Percentiles rank a stretch among this genome's conserved stretches.
Conservation (phyloP, 2,797 vertebrate genomes). For the Ambastaia sidthimunki region DNA sequence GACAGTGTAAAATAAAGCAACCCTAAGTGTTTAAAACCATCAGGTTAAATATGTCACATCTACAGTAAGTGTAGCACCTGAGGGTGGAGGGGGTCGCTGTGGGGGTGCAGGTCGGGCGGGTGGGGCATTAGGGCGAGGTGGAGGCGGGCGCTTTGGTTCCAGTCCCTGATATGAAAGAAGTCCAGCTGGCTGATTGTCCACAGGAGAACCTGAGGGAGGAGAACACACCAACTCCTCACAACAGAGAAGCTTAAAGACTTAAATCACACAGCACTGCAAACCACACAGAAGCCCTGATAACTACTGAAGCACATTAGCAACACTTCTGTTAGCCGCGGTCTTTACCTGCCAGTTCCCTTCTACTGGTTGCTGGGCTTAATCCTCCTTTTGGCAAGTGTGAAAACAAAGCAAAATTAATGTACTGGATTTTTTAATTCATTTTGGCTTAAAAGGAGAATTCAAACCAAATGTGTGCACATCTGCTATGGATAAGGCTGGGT, state of each 20-base stretch:
- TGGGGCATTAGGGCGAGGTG: slow-evolving; percentile 90
- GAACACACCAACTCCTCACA: slow-evolving; percentile 22
- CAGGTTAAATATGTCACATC: neutral
- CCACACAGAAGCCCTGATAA: slow-evolving; percentile 25
- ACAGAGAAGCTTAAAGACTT: slow-evolving; percentile 2
- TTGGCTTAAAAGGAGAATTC: neutral
- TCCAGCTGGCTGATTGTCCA: slow-evolving; percentile 77
- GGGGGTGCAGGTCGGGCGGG: slow-evolving; percentile 92
- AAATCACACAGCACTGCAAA: slow-evolving; percentile 30
- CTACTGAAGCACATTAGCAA: slow-evolving; percentile 39
- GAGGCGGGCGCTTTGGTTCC: slow-evolving; percentile 91
- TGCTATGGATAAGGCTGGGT: neutral
- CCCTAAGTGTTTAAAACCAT: neutral
- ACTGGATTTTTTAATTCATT: neutral
- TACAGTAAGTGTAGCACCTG: slow-evolving; percentile 78
- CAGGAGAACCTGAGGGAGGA: slow-evolving; percentile 66
- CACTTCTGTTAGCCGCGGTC: slow-evolving; percentile 25
- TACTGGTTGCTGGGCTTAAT: slow-evolving; percentile 67
- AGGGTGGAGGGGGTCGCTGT: slow-evolving; percentile 94
- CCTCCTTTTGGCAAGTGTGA: slow-evolving; percentile 60
- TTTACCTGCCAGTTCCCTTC: slow-evolving; percentile 72
- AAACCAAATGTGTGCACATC: neutral
- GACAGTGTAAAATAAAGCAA: too few relatives aligned
- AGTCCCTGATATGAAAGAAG: slow-evolving; percentile 75
- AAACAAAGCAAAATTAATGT: slow-evolving; percentile 17